Percentiles rank a stretch among this genome's conserved stretches.
Evolutionary conservation across 2,888 invertebrate genomes (phyloP).

Genomic region (Andricus quercusramuli): DNA sequence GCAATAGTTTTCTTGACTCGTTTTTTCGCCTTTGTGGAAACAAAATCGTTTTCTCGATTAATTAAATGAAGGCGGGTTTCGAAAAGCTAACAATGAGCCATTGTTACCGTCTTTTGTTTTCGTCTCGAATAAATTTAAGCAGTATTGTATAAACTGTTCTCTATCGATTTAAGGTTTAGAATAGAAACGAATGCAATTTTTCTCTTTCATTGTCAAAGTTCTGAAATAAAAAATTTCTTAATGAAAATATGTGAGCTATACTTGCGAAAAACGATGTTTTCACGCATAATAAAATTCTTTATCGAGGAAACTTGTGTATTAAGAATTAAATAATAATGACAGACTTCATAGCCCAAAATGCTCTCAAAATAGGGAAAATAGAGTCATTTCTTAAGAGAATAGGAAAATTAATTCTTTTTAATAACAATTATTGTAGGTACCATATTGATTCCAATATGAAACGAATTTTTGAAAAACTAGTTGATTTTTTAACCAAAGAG

Average conservation of each 20-base stretch:
- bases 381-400: too few relatives aligned
- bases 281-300: background rate
- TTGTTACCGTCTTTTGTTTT: slow-evolving; percentile 34
- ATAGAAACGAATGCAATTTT: background rate
- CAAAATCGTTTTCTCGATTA: slow-evolving; percentile 33
- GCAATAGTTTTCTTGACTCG: slow-evolving; percentile 18
- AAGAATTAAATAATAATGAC: background rate
- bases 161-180: slow-evolving; percentile 14
- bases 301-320: background rate
- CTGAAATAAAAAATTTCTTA: background rate
- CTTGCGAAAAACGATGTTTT: background rate
- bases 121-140: slow-evolving; percentile 25
- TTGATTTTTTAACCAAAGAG: too few relatives aligned
- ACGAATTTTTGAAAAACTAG: too few relatives aligned
- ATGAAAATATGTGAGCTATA: background rate
- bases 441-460: too few relatives aligned
- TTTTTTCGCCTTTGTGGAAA: slow-evolving; percentile 21
- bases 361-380: too few relatives aligned
- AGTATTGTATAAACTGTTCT: slow-evolving; percentile 20
- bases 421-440: too few relatives aligned
- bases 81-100: slow-evolving; percentile 28
- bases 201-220: background rate
- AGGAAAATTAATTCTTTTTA: too few relatives aligned
- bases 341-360: too few relatives aligned
- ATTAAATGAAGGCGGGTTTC: slow-evolving; percentile 14